Evolutionary conservation across 2,888 invertebrate genomes (phyloP).

Genomic region (Eumacrocentrus americanus): DNA sequence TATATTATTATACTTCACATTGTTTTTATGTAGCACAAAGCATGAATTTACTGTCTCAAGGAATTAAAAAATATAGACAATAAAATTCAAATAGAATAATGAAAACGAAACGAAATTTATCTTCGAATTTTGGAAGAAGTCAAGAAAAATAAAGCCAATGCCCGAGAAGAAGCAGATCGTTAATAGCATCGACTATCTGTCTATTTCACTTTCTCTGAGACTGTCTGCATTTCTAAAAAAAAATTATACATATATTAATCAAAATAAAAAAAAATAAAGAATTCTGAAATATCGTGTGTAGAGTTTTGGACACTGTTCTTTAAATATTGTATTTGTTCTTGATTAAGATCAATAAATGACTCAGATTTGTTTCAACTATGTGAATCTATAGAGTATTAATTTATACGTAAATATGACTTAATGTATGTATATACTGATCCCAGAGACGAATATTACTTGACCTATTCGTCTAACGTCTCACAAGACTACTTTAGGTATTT

Average conservation of each 20-base stretch:
- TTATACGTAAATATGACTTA: neutral
- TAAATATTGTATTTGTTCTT: neutral
- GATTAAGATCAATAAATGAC: neutral
- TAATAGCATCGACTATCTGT: too few species aligned
- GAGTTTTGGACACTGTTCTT: neutral
- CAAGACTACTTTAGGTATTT: neutral
- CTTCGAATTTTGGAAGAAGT: too few species aligned
- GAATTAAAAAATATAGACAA: too few species aligned
- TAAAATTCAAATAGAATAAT: too few species aligned
- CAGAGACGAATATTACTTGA: neutral
- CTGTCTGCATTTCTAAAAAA: neutral
- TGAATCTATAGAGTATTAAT: neutral
- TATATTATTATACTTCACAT: too few species aligned
- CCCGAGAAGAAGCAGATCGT: too few species aligned
- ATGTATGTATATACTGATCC: neutral
- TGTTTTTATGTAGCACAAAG: too few species aligned
- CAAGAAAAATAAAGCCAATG: too few species aligned
- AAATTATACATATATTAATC: neutral
- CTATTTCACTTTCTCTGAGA: too few species aligned
- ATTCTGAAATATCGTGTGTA: neutral
- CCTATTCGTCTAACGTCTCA: neutral
- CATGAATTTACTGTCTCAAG: too few species aligned
- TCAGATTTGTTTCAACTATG: neutral
- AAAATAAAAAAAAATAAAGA: neutral
- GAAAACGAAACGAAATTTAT: too few species aligned